A percentile compares a stretch with the other conserved stretches of the same genome.
These are phyloP conservation scores for Lamellibrachia satsuma DNA, from an alignment of 2,888 invertebrate species.

Conservation along the genomic window DNA sequence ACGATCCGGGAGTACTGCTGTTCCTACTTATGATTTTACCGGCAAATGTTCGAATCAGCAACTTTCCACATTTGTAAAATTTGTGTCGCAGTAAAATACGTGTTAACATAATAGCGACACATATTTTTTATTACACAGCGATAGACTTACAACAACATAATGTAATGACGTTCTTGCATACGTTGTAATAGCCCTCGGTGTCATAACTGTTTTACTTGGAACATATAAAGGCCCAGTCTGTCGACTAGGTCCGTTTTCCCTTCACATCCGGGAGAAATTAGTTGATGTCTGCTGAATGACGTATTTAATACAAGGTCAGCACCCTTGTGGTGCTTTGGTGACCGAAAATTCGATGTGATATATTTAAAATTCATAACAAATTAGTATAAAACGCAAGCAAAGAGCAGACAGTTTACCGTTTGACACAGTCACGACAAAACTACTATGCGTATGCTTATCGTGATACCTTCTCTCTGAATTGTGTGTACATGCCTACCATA, in stretches of 20 bases:
- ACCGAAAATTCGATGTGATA: neutral
- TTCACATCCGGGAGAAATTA: neutral
- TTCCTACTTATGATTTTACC: neutral
- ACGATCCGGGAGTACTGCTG: neutral
- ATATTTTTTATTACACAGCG: neutral
- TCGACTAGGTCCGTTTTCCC: constrained; percentile 5
- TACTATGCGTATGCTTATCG: too few species aligned
- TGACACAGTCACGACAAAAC: neutral
- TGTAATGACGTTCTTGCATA: neutral
- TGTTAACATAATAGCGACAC: neutral
- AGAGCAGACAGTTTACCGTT: neutral
- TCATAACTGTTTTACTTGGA: neutral
- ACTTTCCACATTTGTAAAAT: neutral
- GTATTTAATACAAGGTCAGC: neutral
- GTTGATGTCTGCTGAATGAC: neutral
- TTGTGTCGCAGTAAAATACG: neutral
- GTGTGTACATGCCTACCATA: too few species aligned
- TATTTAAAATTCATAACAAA: neutral
- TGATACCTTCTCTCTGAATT: too few species aligned
- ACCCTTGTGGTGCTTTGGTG: neutral
- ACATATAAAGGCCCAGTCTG: neutral
- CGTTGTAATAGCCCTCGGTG: neutral
- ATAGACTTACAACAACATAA: neutral
- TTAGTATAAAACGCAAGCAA: neutral
- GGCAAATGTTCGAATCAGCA: neutral